Evolutionary conservation across 1,140 invertebrate genomes (phyloP), one percentile per base, ranked within the genome.

Genomic region (Teleogryllus occipitalis): DNA sequence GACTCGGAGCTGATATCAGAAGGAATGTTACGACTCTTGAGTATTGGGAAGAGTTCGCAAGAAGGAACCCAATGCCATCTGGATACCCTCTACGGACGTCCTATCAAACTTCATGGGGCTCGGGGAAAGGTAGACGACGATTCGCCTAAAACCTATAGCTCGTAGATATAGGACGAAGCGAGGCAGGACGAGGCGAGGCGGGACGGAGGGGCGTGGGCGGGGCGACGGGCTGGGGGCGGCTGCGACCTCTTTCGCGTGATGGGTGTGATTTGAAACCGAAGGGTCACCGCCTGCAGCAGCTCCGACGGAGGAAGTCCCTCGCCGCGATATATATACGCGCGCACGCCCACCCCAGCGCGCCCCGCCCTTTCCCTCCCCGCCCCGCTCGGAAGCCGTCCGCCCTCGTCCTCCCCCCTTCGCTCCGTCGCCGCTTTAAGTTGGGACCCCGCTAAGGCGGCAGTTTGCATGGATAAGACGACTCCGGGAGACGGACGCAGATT

Each of bases 1-100:
- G 46, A 77, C 76, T 77, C n/a, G 18, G 47, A 77, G 76, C 76
- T 77, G 76, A 54, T 77, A 77, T 77, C 76, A 77, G 76, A 77
- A 77, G 76, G 76, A 77, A 77, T 77, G 76, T 77, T 77, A 77
- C 76, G 76, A 54, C 76, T 49, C 47, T 48, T 8, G 47, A 77
- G 76, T 48, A 46, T 47, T 77, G 39, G 18, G 54, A 65, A 65
- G 54, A 65, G 54, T 65, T 65, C 54, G 54, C 54, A 65, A 65
- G 54, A 65, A 65, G 54, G 76, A 47, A 47, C 46, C 39, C 76
- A 77, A 49, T 77, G 76, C 76, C 76, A 77, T 77, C 76, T 77
- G 76, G 76, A 48, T 15, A 48, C 48, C 46, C 76, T 48, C 76
- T 77, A 48, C 22, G 76, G 76, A 77, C 48, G 47, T 49, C 76